phyloP scores from a whole-genome alignment of 2,888 invertebrate species.

The Rugalucina vietnamica region DNA sequence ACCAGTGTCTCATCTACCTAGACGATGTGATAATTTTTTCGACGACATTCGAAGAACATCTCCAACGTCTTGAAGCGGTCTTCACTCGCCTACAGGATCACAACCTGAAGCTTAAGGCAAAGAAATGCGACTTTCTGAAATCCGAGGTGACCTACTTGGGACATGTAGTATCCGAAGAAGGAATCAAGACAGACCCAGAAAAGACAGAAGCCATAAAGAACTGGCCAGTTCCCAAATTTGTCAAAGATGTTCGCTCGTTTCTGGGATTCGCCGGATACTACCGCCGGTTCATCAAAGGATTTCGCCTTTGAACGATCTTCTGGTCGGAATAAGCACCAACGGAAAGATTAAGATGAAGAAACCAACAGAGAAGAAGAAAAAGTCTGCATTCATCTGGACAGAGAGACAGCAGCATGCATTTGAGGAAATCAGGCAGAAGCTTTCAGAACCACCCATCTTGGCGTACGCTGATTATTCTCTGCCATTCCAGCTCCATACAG shows the following conservation, averaged over 20 bases:
- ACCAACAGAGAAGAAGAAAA: background rate
- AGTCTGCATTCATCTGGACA: background rate
- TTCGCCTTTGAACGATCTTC: background rate
- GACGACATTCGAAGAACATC: background rate
- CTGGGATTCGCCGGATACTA: background rate
- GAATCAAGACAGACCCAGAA: constrained; percentile 13
- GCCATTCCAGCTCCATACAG: constrained; percentile 34
- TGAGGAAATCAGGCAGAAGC: background rate
- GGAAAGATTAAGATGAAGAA: background rate
- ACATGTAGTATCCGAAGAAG: constrained; percentile 4
- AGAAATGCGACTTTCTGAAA: constrained; percentile 21
- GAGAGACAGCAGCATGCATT: background rate
- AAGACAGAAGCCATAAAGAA: background rate
- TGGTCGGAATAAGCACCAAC: background rate
- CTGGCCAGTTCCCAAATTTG: background rate
- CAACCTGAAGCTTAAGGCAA: constrained; percentile 12
- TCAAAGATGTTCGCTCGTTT: background rate
- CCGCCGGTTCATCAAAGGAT: background rate
- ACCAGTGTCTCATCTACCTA: background rate
- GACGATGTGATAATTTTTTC: constrained; percentile 19
- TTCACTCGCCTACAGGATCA: background rate
- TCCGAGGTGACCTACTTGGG: background rate
- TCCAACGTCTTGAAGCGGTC: background rate
- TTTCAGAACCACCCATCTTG: background rate
- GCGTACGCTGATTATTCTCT: background rate